Percentiles rank a stretch among this genome's conserved stretches.
phyloP scores from a whole-genome alignment of 2,888 invertebrate genomes.

The Pandemis corylana region DNA sequence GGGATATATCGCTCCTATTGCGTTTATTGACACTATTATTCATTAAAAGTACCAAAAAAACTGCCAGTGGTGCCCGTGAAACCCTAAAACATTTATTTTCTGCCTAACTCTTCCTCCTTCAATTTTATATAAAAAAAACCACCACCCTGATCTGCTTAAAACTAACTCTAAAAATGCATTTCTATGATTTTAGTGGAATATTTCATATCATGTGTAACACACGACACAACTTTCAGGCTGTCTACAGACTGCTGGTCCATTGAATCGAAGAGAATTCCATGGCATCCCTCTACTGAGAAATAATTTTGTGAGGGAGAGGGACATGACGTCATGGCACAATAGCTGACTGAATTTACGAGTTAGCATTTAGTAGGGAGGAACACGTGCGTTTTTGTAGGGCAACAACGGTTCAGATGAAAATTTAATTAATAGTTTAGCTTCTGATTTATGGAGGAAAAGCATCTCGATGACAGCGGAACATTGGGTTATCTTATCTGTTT shows the following conservation, averaged over 20 bases:
- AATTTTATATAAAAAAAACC: neutral
- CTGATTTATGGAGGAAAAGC: neutral
- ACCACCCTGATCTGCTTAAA: neutral
- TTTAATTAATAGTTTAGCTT: neutral
- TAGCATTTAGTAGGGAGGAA: constrained; percentile 69
- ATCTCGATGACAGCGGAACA: neutral
- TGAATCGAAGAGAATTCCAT: constrained; percentile 18
- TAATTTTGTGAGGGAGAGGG: constrained; percentile 30
- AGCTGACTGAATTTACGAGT: constrained; percentile 57
- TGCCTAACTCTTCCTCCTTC: neutral
- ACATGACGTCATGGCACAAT: constrained; percentile 44
- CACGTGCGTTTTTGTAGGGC: constrained; percentile 63
- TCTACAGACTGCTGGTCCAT: neutral
- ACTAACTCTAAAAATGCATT: neutral
- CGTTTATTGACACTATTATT: constrained; percentile 35
- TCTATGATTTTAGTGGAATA: neutral
- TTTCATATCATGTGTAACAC: neutral
- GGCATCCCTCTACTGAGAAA: constrained; percentile 15
- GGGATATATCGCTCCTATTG: constrained; percentile 36
- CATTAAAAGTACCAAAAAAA: neutral
- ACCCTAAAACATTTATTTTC: too few species aligned
- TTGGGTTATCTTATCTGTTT: neutral
- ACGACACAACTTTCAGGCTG: neutral
- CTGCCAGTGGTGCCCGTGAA: neutral
- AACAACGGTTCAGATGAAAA: constrained; percentile 44